phyloP scores from a whole-genome alignment of 2,888 invertebrate species.

The Tanaodytes sp. region DNA sequence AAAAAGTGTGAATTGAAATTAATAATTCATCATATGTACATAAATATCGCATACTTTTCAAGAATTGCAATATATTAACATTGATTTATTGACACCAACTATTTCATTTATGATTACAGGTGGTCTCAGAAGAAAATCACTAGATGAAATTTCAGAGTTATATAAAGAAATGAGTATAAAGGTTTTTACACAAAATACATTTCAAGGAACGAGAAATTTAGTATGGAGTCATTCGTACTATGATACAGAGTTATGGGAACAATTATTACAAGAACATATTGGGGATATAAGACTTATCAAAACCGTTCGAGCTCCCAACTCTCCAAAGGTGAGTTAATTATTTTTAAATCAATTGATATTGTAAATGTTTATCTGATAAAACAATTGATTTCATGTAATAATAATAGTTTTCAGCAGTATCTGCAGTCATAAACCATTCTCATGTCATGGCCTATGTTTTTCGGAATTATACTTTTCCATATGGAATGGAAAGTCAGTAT shows the following conservation, averaged over 20 bases:
- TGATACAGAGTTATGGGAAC: constrained; percentile 88
- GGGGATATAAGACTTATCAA: constrained; percentile 78
- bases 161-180: constrained; percentile 78
- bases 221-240: constrained; percentile 92
- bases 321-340: constrained; percentile 75
- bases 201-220: constrained; percentile 82
- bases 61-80: too few species aligned
- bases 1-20: too few species aligned
- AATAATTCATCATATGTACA: too few species aligned
- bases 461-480: constrained; percentile 86
- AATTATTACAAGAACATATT: constrained; percentile 80
- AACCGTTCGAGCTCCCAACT: constrained; percentile 74
- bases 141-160: constrained; percentile 77
- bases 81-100: constrained; percentile 2
- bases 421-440: constrained; percentile 84
- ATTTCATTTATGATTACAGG: constrained; percentile 68
- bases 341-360: too few species aligned
- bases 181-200: constrained; percentile 79
- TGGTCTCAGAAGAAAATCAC: constrained; percentile 75
- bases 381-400: too few species aligned
- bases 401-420: constrained; percentile 82
- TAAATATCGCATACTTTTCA: too few species aligned
- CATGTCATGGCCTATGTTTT: constrained; percentile 85
- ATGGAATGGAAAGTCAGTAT: constrained; percentile 80
- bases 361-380: too few species aligned